Evolutionary conservation across 1,140 invertebrate species (phyloP), one percentile per base, ranked within the genome.

Genomic region (Cyclina sinensis): DNA sequence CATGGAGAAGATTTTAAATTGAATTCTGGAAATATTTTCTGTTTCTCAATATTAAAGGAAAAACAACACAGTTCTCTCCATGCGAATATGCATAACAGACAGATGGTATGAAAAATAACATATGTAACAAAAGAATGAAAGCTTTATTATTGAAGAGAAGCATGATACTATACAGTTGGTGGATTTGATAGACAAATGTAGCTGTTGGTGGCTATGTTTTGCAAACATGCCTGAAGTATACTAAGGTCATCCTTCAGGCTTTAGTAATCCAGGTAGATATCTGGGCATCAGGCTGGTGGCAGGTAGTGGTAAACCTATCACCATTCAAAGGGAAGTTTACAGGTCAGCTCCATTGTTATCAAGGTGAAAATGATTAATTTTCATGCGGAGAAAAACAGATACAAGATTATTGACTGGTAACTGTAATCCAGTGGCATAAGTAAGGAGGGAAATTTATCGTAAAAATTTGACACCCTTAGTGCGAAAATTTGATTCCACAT

Each of bases 351-450:
- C 39, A 51, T 46, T 76, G 21, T 76, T 48, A 76, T 76, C 73
- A 39, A 39, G 65, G 32, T 37, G 18, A 39, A 70, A 37, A 70
- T 70, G 65, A 70, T 70, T 76, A 51, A 46, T 76, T 51, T 76
- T 48, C 73, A n/a, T 70, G 65, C 65, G 37, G 32, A n/a, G 18
- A 70, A 70, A 70, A 37, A 35, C 32, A 70, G 12, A 37, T 16
- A 70, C 65, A 70, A 37, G 65, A 70, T 70, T 70, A 70, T 37
- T 32, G 37, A 70, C 32, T 70, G 65, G 65, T 18, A 70, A 39
- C 21, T 70, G 16, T 70, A 37, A 70, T 39, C 65, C 65, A 16
- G 11, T 5, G 4, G 65, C 32, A 37, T 70, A 37, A 70, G 37
- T 62, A 70, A 1, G 30, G 30, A 16, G 35, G 32, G 35, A n/a